Conservation (phyloP, 1,140 invertebrate genomes). For the Gerris buenoi region DNA sequence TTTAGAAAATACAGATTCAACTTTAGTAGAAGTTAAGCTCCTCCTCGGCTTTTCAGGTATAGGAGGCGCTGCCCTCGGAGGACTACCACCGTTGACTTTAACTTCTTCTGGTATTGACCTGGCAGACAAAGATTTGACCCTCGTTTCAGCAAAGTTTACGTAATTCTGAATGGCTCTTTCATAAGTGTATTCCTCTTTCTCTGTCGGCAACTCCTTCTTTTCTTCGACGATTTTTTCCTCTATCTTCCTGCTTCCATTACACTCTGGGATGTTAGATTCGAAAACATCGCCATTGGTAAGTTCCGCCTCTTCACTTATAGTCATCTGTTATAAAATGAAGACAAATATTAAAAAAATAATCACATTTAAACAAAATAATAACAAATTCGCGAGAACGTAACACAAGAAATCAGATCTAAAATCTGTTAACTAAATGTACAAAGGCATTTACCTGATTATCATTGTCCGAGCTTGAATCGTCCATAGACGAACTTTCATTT, state of each 20-base stretch:
- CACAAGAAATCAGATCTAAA: too few relatives aligned
- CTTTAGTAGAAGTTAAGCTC: slow-evolving; percentile 16
- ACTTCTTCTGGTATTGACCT: slow-evolving; percentile 29
- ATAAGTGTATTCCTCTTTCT: slow-evolving; percentile 65
- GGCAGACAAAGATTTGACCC: slow-evolving; percentile 21
- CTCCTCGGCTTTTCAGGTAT: slow-evolving; percentile 17
- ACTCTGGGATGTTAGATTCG: background rate
- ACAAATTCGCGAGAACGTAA: too few relatives aligned
- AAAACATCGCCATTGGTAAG: background rate
- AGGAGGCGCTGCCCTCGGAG: slow-evolving; percentile 23
- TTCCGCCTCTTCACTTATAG: background rate
- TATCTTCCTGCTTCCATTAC: too few relatives aligned
- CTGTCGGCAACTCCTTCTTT: slow-evolving; percentile 38
- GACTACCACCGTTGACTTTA: slow-evolving; percentile 33
- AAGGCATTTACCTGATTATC: background rate
- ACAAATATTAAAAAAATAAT: too few relatives aligned
- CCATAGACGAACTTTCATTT: background rate
- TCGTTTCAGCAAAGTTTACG: slow-evolving; percentile 45
- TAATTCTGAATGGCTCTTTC: slow-evolving; percentile 73
- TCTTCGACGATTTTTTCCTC: slow-evolving; percentile 18
- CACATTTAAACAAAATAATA: too few relatives aligned
- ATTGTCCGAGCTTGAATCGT: background rate
- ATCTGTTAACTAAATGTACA: too few relatives aligned
- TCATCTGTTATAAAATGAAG: too few relatives aligned
- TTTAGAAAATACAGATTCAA: slow-evolving; percentile 36